phyloP scores from a whole-genome alignment of 2,888 invertebrate genomes.

The Colletes collaris region DNA sequence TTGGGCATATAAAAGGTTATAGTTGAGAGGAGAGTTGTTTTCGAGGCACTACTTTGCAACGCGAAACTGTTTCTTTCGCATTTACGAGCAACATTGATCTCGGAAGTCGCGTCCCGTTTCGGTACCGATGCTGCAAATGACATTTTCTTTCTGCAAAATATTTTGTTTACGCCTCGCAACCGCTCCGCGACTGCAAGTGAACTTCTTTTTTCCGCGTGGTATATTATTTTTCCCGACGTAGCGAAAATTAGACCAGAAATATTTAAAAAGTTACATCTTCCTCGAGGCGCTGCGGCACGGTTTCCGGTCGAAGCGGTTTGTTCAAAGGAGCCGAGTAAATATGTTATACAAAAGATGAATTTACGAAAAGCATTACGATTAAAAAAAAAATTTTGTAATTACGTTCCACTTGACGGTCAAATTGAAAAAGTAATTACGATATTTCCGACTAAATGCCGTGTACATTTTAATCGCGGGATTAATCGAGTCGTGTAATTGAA shows the following conservation, averaged over 20 bases:
- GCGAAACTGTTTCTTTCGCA: background rate
- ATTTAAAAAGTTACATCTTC: background rate
- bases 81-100: conserved; percentile 1
- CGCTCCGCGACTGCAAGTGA: background rate
- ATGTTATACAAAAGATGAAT: too few relatives aligned
- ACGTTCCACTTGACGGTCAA: background rate
- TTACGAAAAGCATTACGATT: background rate
- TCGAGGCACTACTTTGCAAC: background rate
- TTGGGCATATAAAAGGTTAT: background rate
- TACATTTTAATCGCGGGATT: background rate
- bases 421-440: background rate
- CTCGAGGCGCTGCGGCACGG: background rate
- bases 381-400: conserved; percentile 1
- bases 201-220: background rate
- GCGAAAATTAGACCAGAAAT: conserved; percentile 12
- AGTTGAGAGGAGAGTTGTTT: background rate
- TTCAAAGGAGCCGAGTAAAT: background rate
- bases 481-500: conserved; percentile 14
- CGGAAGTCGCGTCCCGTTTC: too few relatives aligned
- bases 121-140: too few relatives aligned
- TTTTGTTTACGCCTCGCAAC: background rate
- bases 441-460: background rate
- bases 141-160: too few relatives aligned
- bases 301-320: background rate
- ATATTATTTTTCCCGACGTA: conserved; percentile 3